phyloP scores from a whole-genome alignment of 2,888 invertebrate species.

The Ecliptopera silaceata region DNA sequence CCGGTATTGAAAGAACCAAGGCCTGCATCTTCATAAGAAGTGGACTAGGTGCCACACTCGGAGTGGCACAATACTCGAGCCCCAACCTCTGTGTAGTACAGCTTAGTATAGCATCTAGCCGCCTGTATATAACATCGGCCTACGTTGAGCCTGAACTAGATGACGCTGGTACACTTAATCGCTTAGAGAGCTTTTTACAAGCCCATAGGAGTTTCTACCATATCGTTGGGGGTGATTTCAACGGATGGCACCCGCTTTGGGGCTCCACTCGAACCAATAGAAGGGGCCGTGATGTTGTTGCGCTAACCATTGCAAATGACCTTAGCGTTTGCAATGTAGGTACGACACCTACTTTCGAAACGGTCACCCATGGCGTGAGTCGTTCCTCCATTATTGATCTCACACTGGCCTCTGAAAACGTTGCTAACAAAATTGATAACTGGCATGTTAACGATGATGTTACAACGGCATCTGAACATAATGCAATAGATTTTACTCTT shows the following conservation, averaged over 20 bases:
- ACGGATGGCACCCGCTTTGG: slow-evolving; percentile 38
- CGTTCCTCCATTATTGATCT: slow-evolving; percentile 19
- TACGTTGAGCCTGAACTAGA: slow-evolving; percentile 14
- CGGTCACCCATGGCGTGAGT: slow-evolving; percentile 6
- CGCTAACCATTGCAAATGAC: not conserved
- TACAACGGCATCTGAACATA: not conserved
- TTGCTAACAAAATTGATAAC: not conserved
- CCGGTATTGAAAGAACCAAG: no score
- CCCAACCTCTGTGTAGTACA: not conserved
- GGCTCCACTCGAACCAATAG: slow-evolving; percentile 24
- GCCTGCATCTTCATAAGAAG: no score
- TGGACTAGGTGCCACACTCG: not conserved
- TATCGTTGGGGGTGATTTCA: slow-evolving; percentile 37
- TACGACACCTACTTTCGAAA: slow-evolving; percentile 29
- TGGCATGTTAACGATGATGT: not conserved
- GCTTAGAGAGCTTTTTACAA: slow-evolving; percentile 16
- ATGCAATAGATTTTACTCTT: not conserved
- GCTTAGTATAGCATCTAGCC: not conserved
- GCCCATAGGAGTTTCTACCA: not conserved
- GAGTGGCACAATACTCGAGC: not conserved
- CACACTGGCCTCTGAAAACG: not conserved
- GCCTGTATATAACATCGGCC: not conserved
- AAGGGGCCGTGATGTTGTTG: slow-evolving; percentile 12
- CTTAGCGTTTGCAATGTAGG: slow-evolving; percentile 24
- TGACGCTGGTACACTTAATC: not conserved